Base-by-base conservation (phyloP, 2,888 invertebrate genomes). In the Plebejus argus region DNA sequence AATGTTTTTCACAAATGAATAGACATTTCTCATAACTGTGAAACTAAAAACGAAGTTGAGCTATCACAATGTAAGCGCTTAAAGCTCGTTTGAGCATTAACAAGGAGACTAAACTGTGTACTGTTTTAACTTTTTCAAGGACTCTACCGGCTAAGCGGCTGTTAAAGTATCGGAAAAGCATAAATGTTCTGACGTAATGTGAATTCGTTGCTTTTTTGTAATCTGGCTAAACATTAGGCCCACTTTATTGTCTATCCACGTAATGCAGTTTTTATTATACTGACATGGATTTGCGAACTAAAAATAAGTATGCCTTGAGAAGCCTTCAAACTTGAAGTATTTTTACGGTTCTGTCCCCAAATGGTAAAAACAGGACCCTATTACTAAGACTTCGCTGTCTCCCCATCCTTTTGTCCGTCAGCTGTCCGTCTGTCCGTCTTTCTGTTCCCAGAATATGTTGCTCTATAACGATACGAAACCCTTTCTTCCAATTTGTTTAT, bases 91-190 rank as follows among this genome's bases (percentile, higher is more conserved):
- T 66, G 23, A 66, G 66, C 66, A 28, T 28, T 66, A 28, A 28
- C 20, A 66, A n/a, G n/a, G n/a, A n/a, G n/a, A 15, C 66, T 28
- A 66, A 66, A 6, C 66, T 66, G 28, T 66, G 66, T 66, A 33
- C 6, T 66, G 28, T 66, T 66, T 66, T 15, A 66, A 66, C 66
- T 28, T 33, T 66, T 33, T 33, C 66, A 66, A 66, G 66, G 28
- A 18, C 15, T 33, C 28, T 66, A 6, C 5, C 23, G 18, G 66
- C 28, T 66, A 66, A 66, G 66, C 66, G 66, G 33, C 12, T 28
- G 66, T 66, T 66, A 66, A 66, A 66, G 15, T 33, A 66, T 66
- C 28, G 66, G 28, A 66, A 66, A 66, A 66, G 66, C 66, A 33
- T 66, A 18, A 66, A 66, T 66, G 28, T 66, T 18, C 20, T 12